phyloP scores from a whole-genome alignment of 2,888 invertebrate genomes.

The Himalopsyche tibetana region DNA sequence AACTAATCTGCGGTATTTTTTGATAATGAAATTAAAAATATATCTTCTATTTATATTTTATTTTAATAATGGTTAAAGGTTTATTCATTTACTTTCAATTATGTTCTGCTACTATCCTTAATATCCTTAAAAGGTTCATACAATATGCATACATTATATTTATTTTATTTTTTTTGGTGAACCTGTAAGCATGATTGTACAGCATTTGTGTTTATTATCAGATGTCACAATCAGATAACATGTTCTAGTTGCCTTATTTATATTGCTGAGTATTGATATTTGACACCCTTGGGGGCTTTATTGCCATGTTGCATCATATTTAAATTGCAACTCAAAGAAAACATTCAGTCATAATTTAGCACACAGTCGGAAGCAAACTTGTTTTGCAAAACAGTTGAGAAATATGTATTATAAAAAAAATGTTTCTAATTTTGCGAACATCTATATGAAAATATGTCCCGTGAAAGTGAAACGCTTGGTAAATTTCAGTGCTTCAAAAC shows the following conservation, averaged over 20 bases:
- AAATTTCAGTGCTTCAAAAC: not conserved
- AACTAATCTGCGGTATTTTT: too few species aligned
- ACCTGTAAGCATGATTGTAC: not conserved
- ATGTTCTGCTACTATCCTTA: too few species aligned
- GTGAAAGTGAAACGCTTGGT: conserved; percentile 28
- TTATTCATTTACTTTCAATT: too few species aligned
- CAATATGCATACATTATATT: not conserved
- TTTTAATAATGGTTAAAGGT: too few species aligned
- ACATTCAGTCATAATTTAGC: conserved; percentile 5
- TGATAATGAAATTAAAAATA: too few species aligned
- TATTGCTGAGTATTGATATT: conserved; percentile 11
- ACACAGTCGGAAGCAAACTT: not conserved
- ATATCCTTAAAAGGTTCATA: not conserved
- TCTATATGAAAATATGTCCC: not conserved
- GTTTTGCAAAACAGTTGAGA: not conserved
- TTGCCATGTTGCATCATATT: not conserved
- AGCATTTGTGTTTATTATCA: not conserved
- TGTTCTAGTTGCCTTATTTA: not conserved
- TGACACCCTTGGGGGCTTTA: conserved; percentile 10
- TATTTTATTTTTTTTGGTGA: not conserved
- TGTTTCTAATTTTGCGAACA: not conserved
- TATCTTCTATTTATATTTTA: too few species aligned
- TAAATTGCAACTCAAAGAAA: not conserved
- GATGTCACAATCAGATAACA: not conserved
- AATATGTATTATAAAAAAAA: conserved; percentile 41